Percentiles rank a stretch among this genome's conserved stretches.
phyloP scores from a whole-genome alignment of 2,888 invertebrate species.

The Oxytorus armatus region DNA sequence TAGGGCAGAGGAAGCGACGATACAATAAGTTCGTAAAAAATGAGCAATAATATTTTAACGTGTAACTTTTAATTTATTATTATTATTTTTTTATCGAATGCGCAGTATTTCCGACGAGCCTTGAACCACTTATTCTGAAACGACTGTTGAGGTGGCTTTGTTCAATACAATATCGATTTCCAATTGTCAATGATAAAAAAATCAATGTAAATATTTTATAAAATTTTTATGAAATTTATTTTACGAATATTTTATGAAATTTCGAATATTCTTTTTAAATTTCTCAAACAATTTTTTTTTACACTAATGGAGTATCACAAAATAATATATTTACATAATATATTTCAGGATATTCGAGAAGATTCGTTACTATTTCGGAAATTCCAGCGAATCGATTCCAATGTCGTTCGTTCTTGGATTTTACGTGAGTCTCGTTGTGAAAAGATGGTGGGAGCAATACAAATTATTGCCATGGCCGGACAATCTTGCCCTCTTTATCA shows the following conservation, averaged over 20 bases:
- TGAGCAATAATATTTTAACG: constrained; percentile 16
- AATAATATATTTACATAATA: too few relatives aligned
- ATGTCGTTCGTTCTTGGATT: constrained; percentile 98
- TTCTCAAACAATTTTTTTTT: constrained; percentile 13
- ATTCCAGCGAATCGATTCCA: constrained; percentile 95
- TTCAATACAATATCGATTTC: too few relatives aligned
- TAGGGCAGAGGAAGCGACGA: constrained; percentile 11
- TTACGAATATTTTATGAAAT: constrained; percentile 39
- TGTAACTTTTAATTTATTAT: neutral
- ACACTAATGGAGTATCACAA: too few relatives aligned
- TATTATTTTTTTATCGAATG: constrained; percentile 14
- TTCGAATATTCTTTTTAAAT: too few relatives aligned
- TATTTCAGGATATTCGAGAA: constrained; percentile 93
- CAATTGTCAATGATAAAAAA: constrained; percentile 35
- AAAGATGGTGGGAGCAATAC: constrained; percentile 98
- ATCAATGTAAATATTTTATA: constrained; percentile 13
- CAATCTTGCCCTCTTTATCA: constrained; percentile 95
- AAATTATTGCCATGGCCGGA: constrained; percentile 97
- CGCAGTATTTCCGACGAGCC: constrained; percentile 41
- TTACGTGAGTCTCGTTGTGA: constrained; percentile 96
- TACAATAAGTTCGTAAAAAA: constrained; percentile 19
- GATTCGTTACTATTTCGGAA: constrained; percentile 93
- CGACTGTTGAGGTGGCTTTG: constrained; percentile 13
- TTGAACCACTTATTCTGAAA: constrained; percentile 54
- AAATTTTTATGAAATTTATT: constrained; percentile 23